Evolutionary conservation across 2,113 vertebrate genomes (phyloP), one percentile per base, ranked within the genome.

Genomic region (Pedionomus torquatus): DNA sequence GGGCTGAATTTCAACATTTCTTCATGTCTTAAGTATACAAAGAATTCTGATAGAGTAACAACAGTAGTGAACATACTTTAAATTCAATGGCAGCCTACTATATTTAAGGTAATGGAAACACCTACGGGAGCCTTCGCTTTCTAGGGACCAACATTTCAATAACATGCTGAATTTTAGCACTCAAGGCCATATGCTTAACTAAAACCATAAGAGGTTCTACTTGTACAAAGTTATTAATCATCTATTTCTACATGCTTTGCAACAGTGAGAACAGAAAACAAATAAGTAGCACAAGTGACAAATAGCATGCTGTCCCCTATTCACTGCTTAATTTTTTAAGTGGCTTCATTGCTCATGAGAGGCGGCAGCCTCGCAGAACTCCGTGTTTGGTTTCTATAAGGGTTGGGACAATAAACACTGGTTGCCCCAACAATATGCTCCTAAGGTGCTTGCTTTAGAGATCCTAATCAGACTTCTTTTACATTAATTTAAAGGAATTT

Each of bases 51-150:
- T 69, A 24, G 51, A 93, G 90, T 83, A 26, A 90, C 90, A 87
- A 51, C 24, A 57, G 9, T 49, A 35, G 19, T 33, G 66, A 94
- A 85, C 28, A 74, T 85, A 66, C 72, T 82, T 84, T 90, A 89
- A 89, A 82, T 92, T 91, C 90, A 85, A 24, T 79, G 63, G 9
- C 68, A 94, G 88, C 54, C 31, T 65, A 61, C 89, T 89, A 30
- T 21, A 20, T 72, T 61, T 81, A 92, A 80, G 58, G 48, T 49
- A 93, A 64, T 7, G 21, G 92, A 95, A 96, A 86, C 51, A 85
- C 10, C 31, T 66, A 93, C n/a, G 72, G 52, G 20, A 68, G 39
- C 57, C 43, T 74, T 80, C 19, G 9, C 17, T 83, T 94, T 92
- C 60, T 72, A n/a, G 65, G 52, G 23, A 58, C 57, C 84, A 63